Evolutionary conservation across 2,888 invertebrate genomes (phyloP).

Genomic region (Sialis fuliginosa): DNA sequence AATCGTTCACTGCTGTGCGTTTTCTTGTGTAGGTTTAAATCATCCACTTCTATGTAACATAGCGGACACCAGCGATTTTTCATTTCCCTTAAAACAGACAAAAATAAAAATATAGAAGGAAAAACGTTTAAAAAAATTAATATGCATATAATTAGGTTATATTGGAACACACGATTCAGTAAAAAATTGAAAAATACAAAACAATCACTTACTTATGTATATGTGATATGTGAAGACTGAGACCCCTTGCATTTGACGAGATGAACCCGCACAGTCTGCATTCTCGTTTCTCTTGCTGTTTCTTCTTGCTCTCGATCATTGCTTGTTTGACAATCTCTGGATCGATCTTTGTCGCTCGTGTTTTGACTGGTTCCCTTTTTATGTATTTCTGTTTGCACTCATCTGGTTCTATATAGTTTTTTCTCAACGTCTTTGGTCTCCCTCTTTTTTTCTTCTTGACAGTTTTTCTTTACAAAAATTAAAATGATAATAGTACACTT

Average conservation of each 20-base stretch:
- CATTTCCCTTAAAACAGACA: conserved; percentile 13
- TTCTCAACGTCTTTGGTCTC: conserved; percentile 5
- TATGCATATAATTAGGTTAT: no score
- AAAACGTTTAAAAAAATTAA: no score
- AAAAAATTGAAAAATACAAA: background rate
- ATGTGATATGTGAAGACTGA: conserved; percentile 17
- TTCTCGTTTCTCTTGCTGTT: conserved; percentile 12
- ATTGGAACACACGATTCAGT: no score
- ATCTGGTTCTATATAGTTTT: background rate
- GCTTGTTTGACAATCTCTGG: conserved; percentile 13
- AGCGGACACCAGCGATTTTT: conserved; percentile 17
- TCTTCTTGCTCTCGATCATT: conserved; percentile 12
- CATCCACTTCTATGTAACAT: conserved; percentile 16
- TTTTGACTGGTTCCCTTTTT: conserved; percentile 2
- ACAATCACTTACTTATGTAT: conserved; percentile 16
- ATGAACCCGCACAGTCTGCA: conserved; percentile 17
- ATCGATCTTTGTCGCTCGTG: conserved; percentile 12
- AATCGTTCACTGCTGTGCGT: conserved; percentile 12
- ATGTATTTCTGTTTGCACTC: background rate
- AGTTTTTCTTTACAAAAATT: no score
- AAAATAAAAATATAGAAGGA: no score
- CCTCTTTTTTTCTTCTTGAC: conserved; percentile 2
- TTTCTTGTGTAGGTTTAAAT: conserved; percentile 13
- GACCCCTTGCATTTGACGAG: conserved; percentile 11
- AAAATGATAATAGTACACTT: no score